Evolutionary conservation across 92 coral and sea anemone species (phyloP).

Genomic region (Epizoanthus illoricatus): DNA sequence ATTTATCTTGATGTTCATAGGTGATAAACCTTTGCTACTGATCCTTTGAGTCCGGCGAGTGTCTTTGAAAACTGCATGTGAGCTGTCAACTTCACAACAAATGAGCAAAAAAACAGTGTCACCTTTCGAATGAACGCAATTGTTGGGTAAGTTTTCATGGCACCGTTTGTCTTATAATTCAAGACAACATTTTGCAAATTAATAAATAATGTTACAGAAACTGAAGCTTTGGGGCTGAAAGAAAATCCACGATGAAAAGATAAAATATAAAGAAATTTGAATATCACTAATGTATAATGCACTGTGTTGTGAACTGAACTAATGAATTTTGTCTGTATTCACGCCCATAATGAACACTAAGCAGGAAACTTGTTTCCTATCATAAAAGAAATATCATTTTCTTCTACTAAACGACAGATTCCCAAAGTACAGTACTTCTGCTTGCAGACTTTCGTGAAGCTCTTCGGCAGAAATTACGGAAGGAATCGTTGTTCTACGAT

Average conservation of each 20-base stretch:
- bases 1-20: no score
- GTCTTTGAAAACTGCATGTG: no score
- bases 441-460: no score
- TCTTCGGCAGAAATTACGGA: no score
- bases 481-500: background rate
- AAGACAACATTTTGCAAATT: background rate
- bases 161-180: background rate
- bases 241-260: slow-evolving; percentile 9
- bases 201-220: background rate
- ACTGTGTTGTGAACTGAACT: background rate
- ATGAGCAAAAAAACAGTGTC: no score
- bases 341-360: background rate
- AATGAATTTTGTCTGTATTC: background rate
- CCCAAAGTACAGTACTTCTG: background rate
- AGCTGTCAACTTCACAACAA: no score
- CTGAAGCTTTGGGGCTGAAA: background rate
- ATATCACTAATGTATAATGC: background rate
- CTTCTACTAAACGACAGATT: background rate
- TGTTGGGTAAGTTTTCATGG: no score
- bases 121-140: no score
- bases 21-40: no score
- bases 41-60: no score
- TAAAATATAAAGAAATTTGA: background rate
- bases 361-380: background rate
- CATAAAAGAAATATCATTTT: background rate